Conservation (phyloP, 2,113 vertebrate genomes). For the Callospermophilus lateralis region DNA sequence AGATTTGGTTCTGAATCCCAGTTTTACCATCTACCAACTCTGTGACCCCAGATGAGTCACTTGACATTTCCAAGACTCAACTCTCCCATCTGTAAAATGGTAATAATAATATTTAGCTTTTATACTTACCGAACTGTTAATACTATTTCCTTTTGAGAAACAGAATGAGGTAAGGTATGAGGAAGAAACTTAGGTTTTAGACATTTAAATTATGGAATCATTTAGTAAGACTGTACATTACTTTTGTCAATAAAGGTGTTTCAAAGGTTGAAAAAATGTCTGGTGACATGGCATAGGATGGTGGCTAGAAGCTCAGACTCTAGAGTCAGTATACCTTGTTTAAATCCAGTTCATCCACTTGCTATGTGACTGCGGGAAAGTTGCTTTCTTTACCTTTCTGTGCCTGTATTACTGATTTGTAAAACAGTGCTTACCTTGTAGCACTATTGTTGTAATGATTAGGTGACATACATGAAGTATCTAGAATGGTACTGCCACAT, state of each 20-base stretch:
- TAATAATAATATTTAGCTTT: not conserved
- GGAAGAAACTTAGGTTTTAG: not conserved
- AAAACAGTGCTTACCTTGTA: not conserved
- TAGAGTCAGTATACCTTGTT: not conserved
- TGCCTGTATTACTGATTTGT: not conserved
- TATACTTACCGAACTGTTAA: not conserved
- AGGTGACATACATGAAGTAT: not conserved
- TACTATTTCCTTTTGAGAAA: not conserved
- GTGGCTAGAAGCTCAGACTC: not conserved
- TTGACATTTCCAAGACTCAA: not conserved
- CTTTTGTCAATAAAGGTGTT: conserved; percentile 40
- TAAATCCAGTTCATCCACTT: not conserved
- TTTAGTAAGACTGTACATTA: not conserved
- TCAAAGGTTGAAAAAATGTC: not conserved
- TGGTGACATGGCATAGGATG: not conserved
- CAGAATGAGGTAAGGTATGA: not conserved
- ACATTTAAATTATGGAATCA: not conserved
- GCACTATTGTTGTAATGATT: not conserved
- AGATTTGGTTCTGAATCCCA: conserved; percentile 18
- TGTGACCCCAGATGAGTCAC: not conserved
- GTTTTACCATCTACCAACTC: not conserved
- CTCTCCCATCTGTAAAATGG: not conserved
- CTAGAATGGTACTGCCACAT: not conserved
- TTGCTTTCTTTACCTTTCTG: not conserved
- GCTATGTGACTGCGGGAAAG: not conserved